Conservation (phyloP, 2,113 vertebrate genomes). For the Leptobrachium ailaonicum region DNA sequence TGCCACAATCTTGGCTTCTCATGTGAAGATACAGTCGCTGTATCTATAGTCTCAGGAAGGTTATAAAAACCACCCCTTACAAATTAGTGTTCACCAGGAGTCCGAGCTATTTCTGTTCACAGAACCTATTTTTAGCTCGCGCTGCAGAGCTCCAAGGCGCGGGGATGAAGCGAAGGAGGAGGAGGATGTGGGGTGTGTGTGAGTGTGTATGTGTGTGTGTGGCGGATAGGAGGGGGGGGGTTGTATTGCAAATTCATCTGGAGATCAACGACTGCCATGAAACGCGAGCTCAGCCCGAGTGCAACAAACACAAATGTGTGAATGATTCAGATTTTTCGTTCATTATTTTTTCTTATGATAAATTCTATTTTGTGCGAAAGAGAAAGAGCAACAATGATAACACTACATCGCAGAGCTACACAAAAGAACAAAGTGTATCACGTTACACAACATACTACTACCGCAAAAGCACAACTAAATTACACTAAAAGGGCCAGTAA, state of each 20-base stretch:
- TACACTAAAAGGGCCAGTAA: too few species aligned
- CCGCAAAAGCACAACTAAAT: too few species aligned
- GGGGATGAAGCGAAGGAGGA: not conserved
- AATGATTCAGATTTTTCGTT: not conserved
- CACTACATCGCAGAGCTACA: too few species aligned
- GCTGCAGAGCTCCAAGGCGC: conserved; percentile 3
- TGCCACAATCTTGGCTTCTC: too few species aligned
- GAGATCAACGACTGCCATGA: not conserved
- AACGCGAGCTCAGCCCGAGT: not conserved
- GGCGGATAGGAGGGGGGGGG: too few species aligned
- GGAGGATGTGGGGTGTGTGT: too few species aligned
- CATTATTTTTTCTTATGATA: too few species aligned
- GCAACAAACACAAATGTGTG: not conserved
- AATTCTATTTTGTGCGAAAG: too few species aligned
- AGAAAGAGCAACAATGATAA: too few species aligned
- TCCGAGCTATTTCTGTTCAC: conserved; percentile 13
- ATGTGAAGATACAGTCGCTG: not conserved
- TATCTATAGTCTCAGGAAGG: conserved; percentile 1
- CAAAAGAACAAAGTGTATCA: too few species aligned
- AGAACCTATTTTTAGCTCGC: conserved; percentile 7
- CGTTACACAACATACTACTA: too few species aligned
- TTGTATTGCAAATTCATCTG: conserved; percentile 8
- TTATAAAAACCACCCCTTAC: not conserved
- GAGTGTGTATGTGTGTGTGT: too few species aligned
- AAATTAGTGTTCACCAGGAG: not conserved